Conservation (phyloP, 1,140 invertebrate genomes). For the Melanaphis sacchari region DNA sequence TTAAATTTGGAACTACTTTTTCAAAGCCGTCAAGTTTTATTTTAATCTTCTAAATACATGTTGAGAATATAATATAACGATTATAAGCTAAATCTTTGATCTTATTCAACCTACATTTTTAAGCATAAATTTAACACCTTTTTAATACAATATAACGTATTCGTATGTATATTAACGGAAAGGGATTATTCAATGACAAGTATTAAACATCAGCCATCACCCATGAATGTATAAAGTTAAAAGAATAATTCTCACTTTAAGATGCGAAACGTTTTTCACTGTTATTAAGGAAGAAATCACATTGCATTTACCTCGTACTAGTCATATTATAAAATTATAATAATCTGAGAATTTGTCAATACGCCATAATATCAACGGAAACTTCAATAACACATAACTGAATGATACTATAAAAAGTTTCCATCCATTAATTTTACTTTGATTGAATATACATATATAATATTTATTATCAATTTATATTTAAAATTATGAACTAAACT, state of each 20-base stretch:
- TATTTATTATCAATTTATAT: too few relatives aligned
- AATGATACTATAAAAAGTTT: neutral
- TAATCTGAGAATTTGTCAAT: neutral
- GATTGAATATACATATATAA: too few relatives aligned
- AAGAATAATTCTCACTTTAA: neutral
- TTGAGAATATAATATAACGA: too few relatives aligned
- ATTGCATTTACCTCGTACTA: neutral
- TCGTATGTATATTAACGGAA: neutral
- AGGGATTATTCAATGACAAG: neutral
- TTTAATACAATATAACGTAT: neutral
- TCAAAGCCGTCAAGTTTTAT: too few relatives aligned
- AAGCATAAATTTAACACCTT: neutral
- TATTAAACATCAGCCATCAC: neutral
- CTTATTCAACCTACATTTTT: neutral
- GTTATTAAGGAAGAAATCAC: neutral
- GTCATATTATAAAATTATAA: neutral
- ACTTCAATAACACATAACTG: neutral
- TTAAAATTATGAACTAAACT: neutral
- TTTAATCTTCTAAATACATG: too few relatives aligned
- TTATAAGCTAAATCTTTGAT: too few relatives aligned
- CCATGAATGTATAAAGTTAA: neutral
- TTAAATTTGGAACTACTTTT: too few relatives aligned
- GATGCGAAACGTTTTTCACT: neutral
- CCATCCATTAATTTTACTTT: neutral
- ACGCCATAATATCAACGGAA: neutral